These are phyloP conservation scores for Sarcoramphus papa DNA, from an alignment of 2,797 vertebrate genomes.

Conservation along the genomic window DNA sequence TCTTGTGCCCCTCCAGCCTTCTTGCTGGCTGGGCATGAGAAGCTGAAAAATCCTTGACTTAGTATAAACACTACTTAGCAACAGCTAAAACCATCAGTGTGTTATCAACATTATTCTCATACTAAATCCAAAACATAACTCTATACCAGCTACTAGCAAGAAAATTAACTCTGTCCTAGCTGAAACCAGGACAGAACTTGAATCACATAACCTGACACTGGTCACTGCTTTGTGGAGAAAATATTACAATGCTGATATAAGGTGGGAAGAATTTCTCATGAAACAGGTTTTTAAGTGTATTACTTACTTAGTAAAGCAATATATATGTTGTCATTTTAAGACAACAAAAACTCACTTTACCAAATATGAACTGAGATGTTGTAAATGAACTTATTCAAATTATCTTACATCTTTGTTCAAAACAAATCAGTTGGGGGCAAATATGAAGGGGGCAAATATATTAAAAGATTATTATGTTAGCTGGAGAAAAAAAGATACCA, in stretches of 20 bases:
- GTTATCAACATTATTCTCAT: too few species aligned
- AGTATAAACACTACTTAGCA: too few species aligned
- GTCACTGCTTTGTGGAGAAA: not conserved
- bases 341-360: not conserved
- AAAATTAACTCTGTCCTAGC: too few species aligned
- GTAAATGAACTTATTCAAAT: not conserved
- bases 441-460: not conserved
- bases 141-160: too few species aligned
- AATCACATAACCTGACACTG: not conserved
- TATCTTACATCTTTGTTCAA: not conserved
- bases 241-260: not conserved
- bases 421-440: not conserved
- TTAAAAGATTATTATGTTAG: not conserved
- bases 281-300: not conserved
- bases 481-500: not conserved
- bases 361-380: not conserved
- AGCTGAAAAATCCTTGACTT: too few species aligned
- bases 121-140: too few species aligned
- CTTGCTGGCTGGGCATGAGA: too few species aligned
- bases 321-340: not conserved
- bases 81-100: too few species aligned
- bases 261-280: not conserved
- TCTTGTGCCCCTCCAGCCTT: too few species aligned
- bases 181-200: not conserved
- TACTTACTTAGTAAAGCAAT: not conserved